Evolutionary conservation across 2,888 invertebrate genomes (phyloP).

Genomic region (Harpalus rubripes): DNA sequence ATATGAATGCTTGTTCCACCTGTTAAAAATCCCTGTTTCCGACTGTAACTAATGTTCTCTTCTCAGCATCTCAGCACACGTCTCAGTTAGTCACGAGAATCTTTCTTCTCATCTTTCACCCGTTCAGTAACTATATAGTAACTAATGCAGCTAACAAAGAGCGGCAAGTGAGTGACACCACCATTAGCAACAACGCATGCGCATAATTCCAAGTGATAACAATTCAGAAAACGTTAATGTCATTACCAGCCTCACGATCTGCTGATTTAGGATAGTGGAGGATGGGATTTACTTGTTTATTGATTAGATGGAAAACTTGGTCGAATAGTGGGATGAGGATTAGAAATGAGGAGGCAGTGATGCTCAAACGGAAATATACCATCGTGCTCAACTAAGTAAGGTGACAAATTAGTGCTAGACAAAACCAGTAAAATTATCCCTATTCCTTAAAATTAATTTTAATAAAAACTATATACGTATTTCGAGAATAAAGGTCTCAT

Average conservation of each 20-base stretch:
- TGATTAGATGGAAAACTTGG: not conserved
- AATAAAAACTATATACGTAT: no score
- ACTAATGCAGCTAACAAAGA: constrained; percentile 28
- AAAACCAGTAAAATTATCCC: no score
- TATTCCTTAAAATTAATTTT: no score
- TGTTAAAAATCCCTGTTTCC: not conserved
- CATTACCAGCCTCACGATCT: constrained; percentile 13
- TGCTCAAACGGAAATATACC: not conserved
- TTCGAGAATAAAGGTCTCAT: no score
- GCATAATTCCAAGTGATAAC: constrained; percentile 43
- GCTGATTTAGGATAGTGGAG: constrained; percentile 15
- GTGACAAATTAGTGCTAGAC: no score
- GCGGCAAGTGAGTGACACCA: constrained; percentile 30
- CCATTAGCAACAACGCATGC: constrained; percentile 23
- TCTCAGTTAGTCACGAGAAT: constrained; percentile 20
- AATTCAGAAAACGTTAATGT: constrained; percentile 38
- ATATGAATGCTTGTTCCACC: not conserved
- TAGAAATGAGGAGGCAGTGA: not conserved
- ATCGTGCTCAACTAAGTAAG: no score
- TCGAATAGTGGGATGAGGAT: not conserved
- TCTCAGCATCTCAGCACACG: not conserved
- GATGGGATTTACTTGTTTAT: not conserved
- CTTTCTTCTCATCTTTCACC: constrained; percentile 2
- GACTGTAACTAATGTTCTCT: not conserved
- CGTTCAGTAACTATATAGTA: not conserved